Conservation (phyloP, 1,140 invertebrate genomes). For the Drosophila jambulina region DNA sequence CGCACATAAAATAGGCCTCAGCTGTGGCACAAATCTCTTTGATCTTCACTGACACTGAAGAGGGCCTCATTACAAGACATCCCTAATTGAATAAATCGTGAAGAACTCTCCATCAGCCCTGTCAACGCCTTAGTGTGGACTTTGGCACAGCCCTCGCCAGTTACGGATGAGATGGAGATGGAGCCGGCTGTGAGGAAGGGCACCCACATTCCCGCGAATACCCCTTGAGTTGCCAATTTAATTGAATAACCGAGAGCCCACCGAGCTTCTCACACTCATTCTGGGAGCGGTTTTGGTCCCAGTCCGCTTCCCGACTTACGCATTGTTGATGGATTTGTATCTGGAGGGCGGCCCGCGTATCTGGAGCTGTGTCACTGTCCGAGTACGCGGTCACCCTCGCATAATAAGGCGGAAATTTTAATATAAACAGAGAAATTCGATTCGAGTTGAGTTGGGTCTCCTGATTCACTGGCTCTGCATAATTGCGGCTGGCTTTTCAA, state of each 20-base stretch:
- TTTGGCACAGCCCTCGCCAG: conserved; percentile 47
- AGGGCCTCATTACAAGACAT: conserved; percentile 22
- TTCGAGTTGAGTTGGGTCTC: conserved; percentile 59
- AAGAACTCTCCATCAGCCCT: conserved; percentile 13
- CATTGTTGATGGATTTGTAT: conserved; percentile 68
- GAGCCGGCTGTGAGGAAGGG: conserved; percentile 57
- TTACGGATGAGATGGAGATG: conserved; percentile 44
- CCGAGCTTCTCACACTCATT: conserved; percentile 76
- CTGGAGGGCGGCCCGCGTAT: conserved; percentile 17
- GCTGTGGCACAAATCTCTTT: conserved; percentile 7
- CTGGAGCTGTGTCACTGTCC: conserved; percentile 9
- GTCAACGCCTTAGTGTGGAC: conserved; percentile 58
- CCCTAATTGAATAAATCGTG: conserved; percentile 45
- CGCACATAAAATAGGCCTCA: not conserved
- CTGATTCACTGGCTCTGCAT: conserved; percentile 61
- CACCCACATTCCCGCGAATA: conserved; percentile 17
- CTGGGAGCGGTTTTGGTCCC: conserved; percentile 23
- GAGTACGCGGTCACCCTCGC: conserved; percentile 34
- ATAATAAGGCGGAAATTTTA: conserved; percentile 82
- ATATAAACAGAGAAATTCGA: conserved; percentile 76
- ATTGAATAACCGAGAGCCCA: conserved; percentile 63
- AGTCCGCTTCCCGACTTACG: conserved; percentile 51
- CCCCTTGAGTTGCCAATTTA: conserved; percentile 75
- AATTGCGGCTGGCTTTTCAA: conserved; percentile 68
- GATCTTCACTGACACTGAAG: conserved; percentile 19